Evolutionary conservation across 2,797 vertebrate species (phyloP).

Genomic region (Protonibea diacanthus): DNA sequence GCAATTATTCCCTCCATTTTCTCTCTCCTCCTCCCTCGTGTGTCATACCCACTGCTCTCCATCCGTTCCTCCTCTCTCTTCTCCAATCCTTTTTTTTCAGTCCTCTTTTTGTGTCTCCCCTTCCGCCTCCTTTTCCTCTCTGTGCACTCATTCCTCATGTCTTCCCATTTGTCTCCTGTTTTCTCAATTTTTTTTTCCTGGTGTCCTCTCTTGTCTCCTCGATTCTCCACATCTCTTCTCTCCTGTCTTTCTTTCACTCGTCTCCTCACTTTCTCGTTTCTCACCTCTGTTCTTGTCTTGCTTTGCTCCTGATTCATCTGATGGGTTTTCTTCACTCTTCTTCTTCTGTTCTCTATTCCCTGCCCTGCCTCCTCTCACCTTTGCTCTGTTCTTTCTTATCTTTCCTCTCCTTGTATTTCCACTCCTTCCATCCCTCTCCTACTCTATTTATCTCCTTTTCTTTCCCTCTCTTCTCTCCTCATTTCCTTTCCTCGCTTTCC

Average conservation of each 20-base stretch:
- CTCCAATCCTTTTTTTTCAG: background rate
- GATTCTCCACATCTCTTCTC: background rate
- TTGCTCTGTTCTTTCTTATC: background rate
- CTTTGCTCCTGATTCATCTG: no score
- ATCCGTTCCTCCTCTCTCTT: background rate
- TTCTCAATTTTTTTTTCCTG: no score
- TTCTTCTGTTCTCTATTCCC: background rate
- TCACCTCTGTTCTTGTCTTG: background rate
- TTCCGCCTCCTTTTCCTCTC: background rate
- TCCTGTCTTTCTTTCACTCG: background rate
- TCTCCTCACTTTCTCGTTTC: background rate
- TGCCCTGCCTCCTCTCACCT: no score
- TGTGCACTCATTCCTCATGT: background rate
- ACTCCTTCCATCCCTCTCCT: no score
- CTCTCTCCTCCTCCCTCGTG: constrained; percentile 25
- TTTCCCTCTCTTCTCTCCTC: no score
- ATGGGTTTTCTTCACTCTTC: background rate
- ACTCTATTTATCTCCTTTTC: no score
- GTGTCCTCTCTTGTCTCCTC: background rate
- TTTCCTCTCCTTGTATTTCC: no score
- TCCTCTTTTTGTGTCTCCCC: background rate
- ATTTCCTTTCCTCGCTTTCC: background rate
- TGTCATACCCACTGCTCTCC: constrained; percentile 7
- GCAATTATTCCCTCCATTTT: constrained; percentile 44
- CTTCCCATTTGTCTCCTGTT: no score